Evolutionary conservation across 2,113 vertebrate genomes (phyloP).

Genomic region (Hoplias malabaricus): DNA sequence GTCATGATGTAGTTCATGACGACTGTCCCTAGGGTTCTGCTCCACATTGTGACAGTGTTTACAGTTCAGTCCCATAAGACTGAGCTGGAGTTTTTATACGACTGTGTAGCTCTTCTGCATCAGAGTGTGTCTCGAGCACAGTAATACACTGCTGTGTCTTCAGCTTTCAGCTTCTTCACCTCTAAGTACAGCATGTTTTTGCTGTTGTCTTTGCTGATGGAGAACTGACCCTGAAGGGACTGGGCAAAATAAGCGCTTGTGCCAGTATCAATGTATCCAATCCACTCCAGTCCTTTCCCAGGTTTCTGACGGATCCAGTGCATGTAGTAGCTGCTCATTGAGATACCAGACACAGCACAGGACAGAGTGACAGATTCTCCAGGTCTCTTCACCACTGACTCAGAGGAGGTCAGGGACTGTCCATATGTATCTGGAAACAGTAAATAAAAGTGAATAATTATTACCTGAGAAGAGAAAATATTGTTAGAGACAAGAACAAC

Average conservation of each 20-base stretch:
- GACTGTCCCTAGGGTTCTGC: too few species aligned
- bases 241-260: constrained; percentile 18
- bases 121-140: constrained; percentile 2
- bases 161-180: not conserved
- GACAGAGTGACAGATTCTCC: constrained; percentile 46
- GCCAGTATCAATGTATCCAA: not conserved
- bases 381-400: constrained; percentile 34
- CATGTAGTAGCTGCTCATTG: not conserved
- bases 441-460: not conserved
- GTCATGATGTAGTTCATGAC: too few species aligned
- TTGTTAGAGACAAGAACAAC: not conserved
- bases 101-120: not conserved
- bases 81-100: not conserved
- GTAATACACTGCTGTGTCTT: constrained; percentile 35
- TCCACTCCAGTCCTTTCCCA: constrained; percentile 43
- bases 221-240: constrained; percentile 39
- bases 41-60: too few species aligned
- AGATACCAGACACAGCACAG: constrained; percentile 43
- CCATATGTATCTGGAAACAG: constrained; percentile 37
- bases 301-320: constrained; percentile 51
- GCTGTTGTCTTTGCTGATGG: constrained; percentile 42
- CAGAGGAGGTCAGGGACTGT: constrained; percentile 31
- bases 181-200: constrained; percentile 25
- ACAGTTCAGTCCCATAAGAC: not conserved
- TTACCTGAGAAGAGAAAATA: not conserved